Conservation (phyloP, 2,113 vertebrate genomes). For the Dromas ardeola region DNA sequence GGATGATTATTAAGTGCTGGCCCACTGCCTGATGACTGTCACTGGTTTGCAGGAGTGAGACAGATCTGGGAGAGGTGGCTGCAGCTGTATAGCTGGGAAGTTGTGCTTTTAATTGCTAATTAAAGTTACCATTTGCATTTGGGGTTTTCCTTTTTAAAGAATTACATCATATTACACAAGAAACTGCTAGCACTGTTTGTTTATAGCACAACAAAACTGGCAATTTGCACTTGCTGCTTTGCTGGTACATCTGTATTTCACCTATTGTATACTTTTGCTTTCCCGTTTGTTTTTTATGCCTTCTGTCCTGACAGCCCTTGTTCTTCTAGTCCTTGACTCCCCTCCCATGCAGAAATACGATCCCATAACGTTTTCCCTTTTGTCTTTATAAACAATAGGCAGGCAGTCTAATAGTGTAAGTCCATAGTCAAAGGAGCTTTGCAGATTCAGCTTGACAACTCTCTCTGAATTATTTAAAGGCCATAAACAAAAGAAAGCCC, state of each 20-base stretch:
- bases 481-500: not conserved
- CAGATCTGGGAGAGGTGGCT: not conserved
- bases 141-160: not conserved
- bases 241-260: slow-evolving; percentile 7
- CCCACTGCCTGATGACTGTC: not conserved
- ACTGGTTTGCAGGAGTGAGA: not conserved
- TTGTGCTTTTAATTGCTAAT: slow-evolving; percentile 26
- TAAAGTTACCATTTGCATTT: slow-evolving; percentile 14
- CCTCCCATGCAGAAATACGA: not conserved
- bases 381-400: slow-evolving; percentile 52
- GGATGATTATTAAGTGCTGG: slow-evolving; percentile 17
- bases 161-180: not conserved
- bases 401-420: not conserved
- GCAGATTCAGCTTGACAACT: slow-evolving; percentile 31
- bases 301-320: slow-evolving; percentile 2
- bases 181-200: not conserved
- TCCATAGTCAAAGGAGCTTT: slow-evolving; percentile 46
- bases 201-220: not conserved
- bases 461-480: slow-evolving; percentile 61
- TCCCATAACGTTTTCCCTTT: not conserved
- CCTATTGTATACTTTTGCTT: not conserved
- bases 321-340: slow-evolving; percentile 33
- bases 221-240: not conserved
- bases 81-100: not conserved
- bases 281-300: not conserved